Evolutionary conservation across 2,888 invertebrate genomes (phyloP), one percentile per base, ranked within the genome.

Genomic region (Antitype chi): DNA sequence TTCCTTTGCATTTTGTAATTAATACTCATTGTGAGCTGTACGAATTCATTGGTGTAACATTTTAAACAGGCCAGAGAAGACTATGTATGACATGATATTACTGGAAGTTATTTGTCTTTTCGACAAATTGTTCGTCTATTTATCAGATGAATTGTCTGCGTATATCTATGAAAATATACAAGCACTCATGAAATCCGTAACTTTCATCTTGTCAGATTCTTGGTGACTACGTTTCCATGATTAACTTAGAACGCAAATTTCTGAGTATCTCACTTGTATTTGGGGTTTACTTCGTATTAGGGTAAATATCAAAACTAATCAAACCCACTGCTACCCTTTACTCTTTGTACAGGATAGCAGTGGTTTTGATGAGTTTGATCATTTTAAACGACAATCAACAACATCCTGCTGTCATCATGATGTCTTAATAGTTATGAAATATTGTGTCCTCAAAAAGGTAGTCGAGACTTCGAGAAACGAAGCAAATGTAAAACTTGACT

Each of bases 1-100:
- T 79, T 64, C 72, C 73, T 86, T 86, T 87, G 82, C 75, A 79
- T 80, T 82, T 81, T 82, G 71, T 83, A 78, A 76, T 77, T 85
- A 78, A 70, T 87, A 47, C 62, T 76, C 60, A 69, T 72, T 60
- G 38, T 63, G 28, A 70, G n/a, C 57, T 82, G 38, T n/a, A 38
- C 49, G 13, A 38, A 11, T 64, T 53, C 25, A 63, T 82, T 68
- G 32, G 32, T 53, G 43, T 32, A 47, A 66, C 20, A 25, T 66
- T 81, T 13, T 60, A 47, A 75, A 64, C 25, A 62, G 23, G 15
- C 23, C 38, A 32, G 13, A 62, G 8, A 78, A 49, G 6, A 49
- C 17, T 70, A 62, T 47, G n/a, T 17, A 17, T 52, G 49, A 55
- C 15, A 3, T 28, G 6, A 47, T 32, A 79, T 66, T 28, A 28